A percentile compares a stretch with the other conserved stretches of the same genome.
phyloP scores from a whole-genome alignment of 2,797 vertebrate species.

The Linurgus olivaceus region DNA sequence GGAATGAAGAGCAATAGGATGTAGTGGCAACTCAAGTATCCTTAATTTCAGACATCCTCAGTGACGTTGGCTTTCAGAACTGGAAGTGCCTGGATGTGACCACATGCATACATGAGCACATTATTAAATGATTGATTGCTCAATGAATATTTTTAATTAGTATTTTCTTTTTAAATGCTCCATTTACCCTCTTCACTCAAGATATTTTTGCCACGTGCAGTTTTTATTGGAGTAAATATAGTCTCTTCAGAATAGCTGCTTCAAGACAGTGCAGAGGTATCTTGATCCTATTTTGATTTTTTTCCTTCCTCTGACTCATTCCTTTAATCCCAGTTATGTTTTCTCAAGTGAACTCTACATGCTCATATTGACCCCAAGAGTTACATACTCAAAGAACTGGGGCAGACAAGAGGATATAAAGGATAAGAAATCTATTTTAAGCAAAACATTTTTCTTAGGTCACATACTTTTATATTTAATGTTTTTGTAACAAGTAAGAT shows the following conservation, averaged over 20 bases:
- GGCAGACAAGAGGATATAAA: background rate
- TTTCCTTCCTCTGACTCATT: background rate
- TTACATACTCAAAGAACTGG: background rate
- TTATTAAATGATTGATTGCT: conserved; percentile 49
- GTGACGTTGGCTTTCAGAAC: conserved; percentile 8
- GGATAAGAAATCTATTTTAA: background rate
- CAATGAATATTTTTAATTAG: conserved; percentile 51
- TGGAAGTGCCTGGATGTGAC: conserved; percentile 29
- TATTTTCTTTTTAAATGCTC: conserved; percentile 46
- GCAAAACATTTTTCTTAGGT: background rate
- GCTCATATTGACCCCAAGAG: background rate
- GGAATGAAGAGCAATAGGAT: conserved; percentile 35
- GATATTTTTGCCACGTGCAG: conserved; percentile 14
- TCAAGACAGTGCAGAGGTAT: background rate
- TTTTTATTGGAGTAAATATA: conserved; percentile 23
- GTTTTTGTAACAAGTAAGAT: background rate
- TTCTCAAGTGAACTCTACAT: background rate
- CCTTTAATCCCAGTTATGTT: background rate
- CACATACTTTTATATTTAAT: background rate
- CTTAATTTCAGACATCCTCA: conserved; percentile 29
- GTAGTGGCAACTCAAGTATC: background rate
- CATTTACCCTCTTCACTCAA: background rate
- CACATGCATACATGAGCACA: background rate
- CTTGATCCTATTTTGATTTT: background rate
- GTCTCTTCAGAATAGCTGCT: background rate